These are phyloP conservation scores for Gallinago nigripennis DNA, from an alignment of 2,797 vertebrate genomes.

Conservation along the genomic window DNA sequence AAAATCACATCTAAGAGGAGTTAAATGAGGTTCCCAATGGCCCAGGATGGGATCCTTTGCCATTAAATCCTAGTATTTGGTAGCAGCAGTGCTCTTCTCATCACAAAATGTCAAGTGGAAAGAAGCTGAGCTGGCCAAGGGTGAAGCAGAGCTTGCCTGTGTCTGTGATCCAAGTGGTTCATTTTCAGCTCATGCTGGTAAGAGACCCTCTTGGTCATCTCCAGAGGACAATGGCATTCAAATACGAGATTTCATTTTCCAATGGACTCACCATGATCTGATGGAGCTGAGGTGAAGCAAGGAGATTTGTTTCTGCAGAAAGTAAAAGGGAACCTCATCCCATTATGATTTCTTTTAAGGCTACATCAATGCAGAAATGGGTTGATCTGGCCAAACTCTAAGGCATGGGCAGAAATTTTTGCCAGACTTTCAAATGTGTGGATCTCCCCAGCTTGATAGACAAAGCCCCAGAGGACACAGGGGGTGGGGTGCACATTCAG, in stretches of 20 bases:
- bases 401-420: background rate
- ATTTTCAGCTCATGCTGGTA: background rate
- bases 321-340: background rate
- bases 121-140: background rate
- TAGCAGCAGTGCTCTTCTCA: background rate
- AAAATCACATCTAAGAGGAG: background rate
- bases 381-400: background rate
- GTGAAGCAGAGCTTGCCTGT: background rate
- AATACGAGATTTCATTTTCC: background rate
- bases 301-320: background rate
- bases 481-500: background rate
- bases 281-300: background rate
- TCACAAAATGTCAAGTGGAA: background rate
- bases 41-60: too few relatives aligned
- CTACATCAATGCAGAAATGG: rapidly evolving
- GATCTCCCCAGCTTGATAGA: background rate
- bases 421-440: background rate
- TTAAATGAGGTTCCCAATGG: background rate
- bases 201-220: background rate
- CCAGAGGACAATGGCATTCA: background rate
- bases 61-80: background rate
- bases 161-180: background rate
- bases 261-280: rapidly evolving
- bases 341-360: background rate
- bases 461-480: background rate